Evolutionary conservation across 2,888 invertebrate genomes (phyloP), one percentile per base, ranked within the genome.

Genomic region (Adelphocoris suturalis): DNA sequence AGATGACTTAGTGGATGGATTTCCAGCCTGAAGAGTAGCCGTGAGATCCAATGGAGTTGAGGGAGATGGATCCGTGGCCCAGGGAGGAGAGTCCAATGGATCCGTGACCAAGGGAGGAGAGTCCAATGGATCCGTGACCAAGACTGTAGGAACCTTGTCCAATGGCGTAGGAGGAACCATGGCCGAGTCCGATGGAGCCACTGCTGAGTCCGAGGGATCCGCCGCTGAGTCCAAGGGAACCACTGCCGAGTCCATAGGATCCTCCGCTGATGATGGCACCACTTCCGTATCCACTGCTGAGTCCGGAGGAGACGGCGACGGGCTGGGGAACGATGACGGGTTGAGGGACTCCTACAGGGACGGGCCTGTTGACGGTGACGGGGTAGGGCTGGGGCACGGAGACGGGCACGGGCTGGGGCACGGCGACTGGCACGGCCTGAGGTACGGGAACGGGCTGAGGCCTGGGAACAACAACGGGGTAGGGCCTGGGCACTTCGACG

Each of bases 361-460:
- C 85, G 4, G 68, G 84, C 47, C 85, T 89, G 75, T 91, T 91
- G 5, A 91, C 90, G 27, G 92, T 89, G 28, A 91, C 92, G 23
- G 92, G 91, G 37, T 89, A 84, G 0, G 94, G 93, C 9, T 94
- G 93, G 0, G 95, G 94, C 23, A 94, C 93, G 80, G 94, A 93
- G 0, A 95, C 94, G 9, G 94, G 94, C 28, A 94, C 94, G 0
- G 95, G 94, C 11, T 88, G 88, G 16, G 90, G 90, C 0, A 94
- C 94, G 81, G 92, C 93, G 89, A 94, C 94, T 0, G 93, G 93
- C 75, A 95, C 94, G 13, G 95, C 95, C 89, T 94, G 94, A 0
- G 95, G 94, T 0, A 95, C 94, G 0, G 94, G 94, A 57, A 95
- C 94, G 0, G 94, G 94, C 0, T 95, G 94, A 0, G 94, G 94